phyloP scores from a whole-genome alignment of 2,888 invertebrate genomes.

The Nymphalis c-album region DNA sequence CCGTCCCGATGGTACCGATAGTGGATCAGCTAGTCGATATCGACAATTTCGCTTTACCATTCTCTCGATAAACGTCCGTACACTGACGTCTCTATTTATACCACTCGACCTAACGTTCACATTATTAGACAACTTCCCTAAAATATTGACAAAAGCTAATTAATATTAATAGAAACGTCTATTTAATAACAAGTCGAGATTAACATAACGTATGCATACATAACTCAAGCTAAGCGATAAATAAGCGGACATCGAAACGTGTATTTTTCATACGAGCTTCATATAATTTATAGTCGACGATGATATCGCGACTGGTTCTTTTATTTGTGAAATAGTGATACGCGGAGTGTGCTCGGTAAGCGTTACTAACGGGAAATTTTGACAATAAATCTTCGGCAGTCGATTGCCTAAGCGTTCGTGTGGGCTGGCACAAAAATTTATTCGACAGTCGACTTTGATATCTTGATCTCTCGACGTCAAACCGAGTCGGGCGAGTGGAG shows the following conservation, averaged over 20 bases:
- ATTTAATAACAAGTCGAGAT: constrained; percentile 56
- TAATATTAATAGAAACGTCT: constrained; percentile 56
- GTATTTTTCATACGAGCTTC: constrained; percentile 78
- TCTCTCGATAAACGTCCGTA: constrained; percentile 7
- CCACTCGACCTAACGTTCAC: constrained; percentile 14
- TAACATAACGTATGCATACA: constrained; percentile 71
- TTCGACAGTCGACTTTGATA: constrained; percentile 74
- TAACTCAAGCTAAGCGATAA: constrained; percentile 72
- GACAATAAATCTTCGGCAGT: constrained; percentile 78
- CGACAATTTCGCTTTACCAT: constrained; percentile 53
- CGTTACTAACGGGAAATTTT: constrained; percentile 81
- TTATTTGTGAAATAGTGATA: constrained; percentile 81
- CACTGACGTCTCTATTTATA: constrained; percentile 18
- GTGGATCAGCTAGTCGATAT: constrained; percentile 70
- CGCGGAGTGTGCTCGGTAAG: constrained; percentile 79
- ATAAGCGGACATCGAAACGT: constrained; percentile 75
- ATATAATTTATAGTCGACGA: constrained; percentile 79
- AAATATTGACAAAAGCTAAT: constrained; percentile 44
- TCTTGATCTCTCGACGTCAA: constrained; percentile 72
- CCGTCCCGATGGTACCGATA: constrained; percentile 74
- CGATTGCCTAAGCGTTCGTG: constrained; percentile 80
- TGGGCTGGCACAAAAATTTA: constrained; percentile 76
- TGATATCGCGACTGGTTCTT: constrained; percentile 81
- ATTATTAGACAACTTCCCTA: constrained; percentile 21
- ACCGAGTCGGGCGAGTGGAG: constrained; percentile 50